Conservation (phyloP, 2,113 vertebrate species). For the Perca fluviatilis region DNA sequence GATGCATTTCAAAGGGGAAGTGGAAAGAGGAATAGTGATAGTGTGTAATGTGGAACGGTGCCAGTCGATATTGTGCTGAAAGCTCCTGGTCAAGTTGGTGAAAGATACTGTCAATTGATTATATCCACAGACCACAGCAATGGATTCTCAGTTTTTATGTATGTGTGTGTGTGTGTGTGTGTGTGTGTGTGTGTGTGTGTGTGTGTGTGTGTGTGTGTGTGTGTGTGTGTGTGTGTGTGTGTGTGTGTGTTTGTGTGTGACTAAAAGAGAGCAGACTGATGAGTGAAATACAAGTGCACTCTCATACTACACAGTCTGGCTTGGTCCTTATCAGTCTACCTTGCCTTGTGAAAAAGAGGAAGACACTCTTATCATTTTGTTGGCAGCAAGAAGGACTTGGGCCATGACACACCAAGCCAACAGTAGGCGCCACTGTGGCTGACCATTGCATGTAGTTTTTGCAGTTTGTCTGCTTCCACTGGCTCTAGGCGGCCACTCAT, state of each 20-base stretch:
- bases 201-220: not conserved
- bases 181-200: not conserved
- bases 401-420: conserved; percentile 10
- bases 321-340: conserved; percentile 2
- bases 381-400: not conserved
- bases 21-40: conserved; percentile 35
- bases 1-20: conserved; percentile 29
- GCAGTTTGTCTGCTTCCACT: not conserved
- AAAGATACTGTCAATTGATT: conserved; percentile 48
- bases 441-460: not conserved
- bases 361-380: conserved; percentile 23
- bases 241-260: not conserved
- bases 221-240: not conserved
- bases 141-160: conserved; percentile 42
- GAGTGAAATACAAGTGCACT: conserved; percentile 15
- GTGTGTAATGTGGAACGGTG: conserved; percentile 44
- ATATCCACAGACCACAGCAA: conserved; percentile 43
- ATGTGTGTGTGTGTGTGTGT: not conserved
- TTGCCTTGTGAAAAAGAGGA: conserved; percentile 34
- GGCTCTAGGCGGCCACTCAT: not conserved
- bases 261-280: conserved; percentile 11
- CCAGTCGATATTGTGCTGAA: conserved; percentile 59
- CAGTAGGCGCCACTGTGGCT: not conserved
- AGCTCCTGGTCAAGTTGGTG: conserved; percentile 61
- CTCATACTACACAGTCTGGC: conserved; percentile 8